Conservation (phyloP, 1,140 invertebrate genomes). For the Colletes latitarsis region DNA sequence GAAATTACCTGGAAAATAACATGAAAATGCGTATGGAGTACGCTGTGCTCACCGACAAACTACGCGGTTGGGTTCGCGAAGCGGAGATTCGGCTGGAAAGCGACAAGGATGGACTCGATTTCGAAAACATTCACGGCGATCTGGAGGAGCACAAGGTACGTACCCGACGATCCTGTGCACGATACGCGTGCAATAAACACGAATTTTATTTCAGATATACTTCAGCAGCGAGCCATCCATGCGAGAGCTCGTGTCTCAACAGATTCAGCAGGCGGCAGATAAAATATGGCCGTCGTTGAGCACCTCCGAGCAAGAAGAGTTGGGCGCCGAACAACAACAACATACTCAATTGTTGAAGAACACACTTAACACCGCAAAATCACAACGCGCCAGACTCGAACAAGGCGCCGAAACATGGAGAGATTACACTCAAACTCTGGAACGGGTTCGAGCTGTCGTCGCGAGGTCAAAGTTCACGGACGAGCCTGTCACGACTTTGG, state of each 20-base stretch:
- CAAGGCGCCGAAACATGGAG: slow-evolving; percentile 90
- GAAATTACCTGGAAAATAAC: slow-evolving; percentile 90
- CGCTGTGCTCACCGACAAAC: slow-evolving; percentile 86
- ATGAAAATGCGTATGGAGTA: slow-evolving; percentile 89
- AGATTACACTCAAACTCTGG: slow-evolving; percentile 88
- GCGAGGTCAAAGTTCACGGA: slow-evolving; percentile 88
- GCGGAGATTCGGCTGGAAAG: slow-evolving; percentile 89
- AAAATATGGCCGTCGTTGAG: slow-evolving; percentile 93
- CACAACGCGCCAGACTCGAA: slow-evolving; percentile 87
- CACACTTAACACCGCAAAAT: slow-evolving; percentile 90
- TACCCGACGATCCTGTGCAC: background rate
- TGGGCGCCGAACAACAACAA: slow-evolving; percentile 89
- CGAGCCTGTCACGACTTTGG: slow-evolving; percentile 88
- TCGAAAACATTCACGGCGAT: slow-evolving; percentile 90
- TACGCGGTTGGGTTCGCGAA: slow-evolving; percentile 92
- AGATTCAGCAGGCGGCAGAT: slow-evolving; percentile 91
- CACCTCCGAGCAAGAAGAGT: slow-evolving; percentile 89
- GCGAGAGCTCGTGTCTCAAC: slow-evolving; percentile 89
- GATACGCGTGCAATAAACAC: background rate
- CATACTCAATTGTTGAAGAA: slow-evolving; percentile 90
- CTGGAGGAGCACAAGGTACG: slow-evolving; percentile 91
- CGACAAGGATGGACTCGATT: slow-evolving; percentile 92
- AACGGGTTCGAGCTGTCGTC: slow-evolving; percentile 88
- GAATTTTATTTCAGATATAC: slow-evolving; percentile 82
- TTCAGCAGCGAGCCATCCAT: slow-evolving; percentile 90